Evolutionary conservation across 1,140 invertebrate genomes (phyloP), one percentile per base, ranked within the genome.

Genomic region (Lamellibrachia luymesi): DNA sequence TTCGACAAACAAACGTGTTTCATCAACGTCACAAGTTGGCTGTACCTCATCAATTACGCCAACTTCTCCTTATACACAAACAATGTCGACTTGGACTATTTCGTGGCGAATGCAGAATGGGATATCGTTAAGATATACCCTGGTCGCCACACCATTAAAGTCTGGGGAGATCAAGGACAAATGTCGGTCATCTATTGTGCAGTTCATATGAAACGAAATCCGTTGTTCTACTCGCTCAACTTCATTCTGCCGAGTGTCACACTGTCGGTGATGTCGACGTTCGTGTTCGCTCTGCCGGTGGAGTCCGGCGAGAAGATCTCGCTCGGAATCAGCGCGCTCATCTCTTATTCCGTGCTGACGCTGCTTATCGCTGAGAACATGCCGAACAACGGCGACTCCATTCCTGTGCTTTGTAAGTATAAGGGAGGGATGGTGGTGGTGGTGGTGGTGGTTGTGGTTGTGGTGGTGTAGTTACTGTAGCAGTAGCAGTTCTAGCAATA

Each of bases 251-350:
- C 92, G 50, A 51, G 50, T 10, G 17, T 92, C 4, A 64, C 92
- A 2, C 10, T 92, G 50, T 52, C 50, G 13, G 2, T 51, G 17
- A 92, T 92, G 51, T 51, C 92, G 49, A 56, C n/a, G n/a, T 56
- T 92, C 50, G n/a, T 92, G 50, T 99, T 99, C 97, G 99, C 99
- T 93, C 97, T 99, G 95, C 99, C 99, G 95, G 99, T 99, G 93
- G 99, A 99, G 97, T 99, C 99, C 93, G 99, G 99, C 96, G 99
- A 99, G 97, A 99, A 99, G 97, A 97, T 99, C 6, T 93, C 92
- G 56, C 89, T 93, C 89, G 56, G 56, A 50, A 93, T 93, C 92
- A 93, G 52, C 27, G 51, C 89, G 5, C 92, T 93, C 52, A 52
- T 93, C 27, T 93, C 92, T 10, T 93, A 89, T 7, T 89, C 92